Conservation (phyloP, 2,113 vertebrate species). For the Acanthisitta chloris region DNA sequence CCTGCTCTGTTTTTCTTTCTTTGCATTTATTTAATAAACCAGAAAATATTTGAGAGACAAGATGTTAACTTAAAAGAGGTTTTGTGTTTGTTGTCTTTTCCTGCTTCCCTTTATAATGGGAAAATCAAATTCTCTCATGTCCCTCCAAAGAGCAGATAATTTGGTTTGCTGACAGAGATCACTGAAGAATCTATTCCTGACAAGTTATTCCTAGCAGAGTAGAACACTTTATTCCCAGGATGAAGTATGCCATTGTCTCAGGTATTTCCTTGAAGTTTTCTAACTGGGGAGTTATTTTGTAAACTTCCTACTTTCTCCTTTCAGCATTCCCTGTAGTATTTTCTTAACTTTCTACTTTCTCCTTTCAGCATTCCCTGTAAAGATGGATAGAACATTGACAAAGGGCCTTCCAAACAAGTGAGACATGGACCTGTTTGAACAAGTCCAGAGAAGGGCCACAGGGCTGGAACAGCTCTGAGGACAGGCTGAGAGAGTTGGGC, state of each 20-base stretch:
- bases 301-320: not conserved
- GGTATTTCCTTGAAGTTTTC: not conserved
- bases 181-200: not conserved
- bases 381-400: not conserved
- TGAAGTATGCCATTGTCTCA: not conserved
- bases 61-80: not conserved
- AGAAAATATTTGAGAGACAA: not conserved
- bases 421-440: not conserved
- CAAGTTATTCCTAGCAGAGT: not conserved
- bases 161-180: not conserved
- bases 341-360: not conserved
- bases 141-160: not conserved
- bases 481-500: not conserved
- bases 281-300: not conserved
- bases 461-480: not conserved
- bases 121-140: not conserved
- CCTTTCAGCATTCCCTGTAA: not conserved
- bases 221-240: not conserved
- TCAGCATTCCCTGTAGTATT: not conserved
- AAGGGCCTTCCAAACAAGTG: not conserved
- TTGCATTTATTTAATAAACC: not conserved
- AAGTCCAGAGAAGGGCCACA: not conserved
- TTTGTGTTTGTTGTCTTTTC: not conserved
- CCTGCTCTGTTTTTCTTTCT: fast-evolving
- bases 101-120: not conserved